Percentiles rank a stretch among this genome's conserved stretches.
phyloP scores from a whole-genome alignment of 92 coral and sea anemone species.

The Metridium senile region DNA sequence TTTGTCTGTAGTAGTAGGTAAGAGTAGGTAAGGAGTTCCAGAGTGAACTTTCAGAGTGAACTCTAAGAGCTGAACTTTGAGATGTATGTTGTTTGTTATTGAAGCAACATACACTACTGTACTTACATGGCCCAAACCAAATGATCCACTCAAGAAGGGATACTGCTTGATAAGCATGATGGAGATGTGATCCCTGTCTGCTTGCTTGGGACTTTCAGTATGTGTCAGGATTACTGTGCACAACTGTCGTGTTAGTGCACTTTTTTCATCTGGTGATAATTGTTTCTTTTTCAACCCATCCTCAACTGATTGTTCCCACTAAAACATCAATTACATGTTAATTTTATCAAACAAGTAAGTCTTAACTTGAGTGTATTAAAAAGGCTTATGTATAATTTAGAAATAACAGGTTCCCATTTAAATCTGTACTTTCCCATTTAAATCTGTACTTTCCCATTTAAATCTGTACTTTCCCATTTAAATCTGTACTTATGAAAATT shows the following conservation, averaged over 20 bases:
- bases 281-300: not conserved
- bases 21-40: not conserved
- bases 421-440: too few species aligned
- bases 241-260: constrained; percentile 20
- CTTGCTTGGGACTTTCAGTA: not conserved
- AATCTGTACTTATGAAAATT: too few species aligned
- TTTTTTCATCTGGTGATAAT: constrained; percentile 9
- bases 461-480: too few species aligned
- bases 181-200: constrained; percentile 30
- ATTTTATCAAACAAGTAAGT: too few species aligned
- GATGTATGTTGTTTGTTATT: not conserved
- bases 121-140: constrained; percentile 47
- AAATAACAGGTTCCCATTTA: too few species aligned
- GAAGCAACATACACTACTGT: not conserved
- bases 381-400: too few species aligned
- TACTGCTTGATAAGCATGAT: constrained; percentile 20
- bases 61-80: not conserved
- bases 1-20: too few species aligned
- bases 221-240: constrained; percentile 2
- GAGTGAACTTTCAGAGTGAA: not conserved
- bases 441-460: too few species aligned
- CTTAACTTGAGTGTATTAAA: too few species aligned
- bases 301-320: constrained; percentile 25
- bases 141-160: constrained; percentile 37
- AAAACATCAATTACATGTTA: too few species aligned